Evolutionary conservation across 53 echinoderm and acorn worm species (phyloP).

Genomic region (Antedon mediterranea): DNA sequence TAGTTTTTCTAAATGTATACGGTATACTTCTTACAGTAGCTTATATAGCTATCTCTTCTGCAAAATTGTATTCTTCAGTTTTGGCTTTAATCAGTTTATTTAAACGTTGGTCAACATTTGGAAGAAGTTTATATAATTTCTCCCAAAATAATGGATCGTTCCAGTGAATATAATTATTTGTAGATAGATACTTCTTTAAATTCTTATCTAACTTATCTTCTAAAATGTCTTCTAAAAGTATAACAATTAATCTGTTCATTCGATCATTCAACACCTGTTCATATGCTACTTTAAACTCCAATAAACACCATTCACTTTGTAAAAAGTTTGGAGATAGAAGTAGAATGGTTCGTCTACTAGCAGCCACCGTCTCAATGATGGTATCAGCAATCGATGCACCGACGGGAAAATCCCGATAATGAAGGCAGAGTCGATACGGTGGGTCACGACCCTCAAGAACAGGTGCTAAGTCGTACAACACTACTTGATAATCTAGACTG

Average conservation of each 20-base stretch:
- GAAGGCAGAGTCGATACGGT: slow-evolving; percentile 29
- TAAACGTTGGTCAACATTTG: neutral
- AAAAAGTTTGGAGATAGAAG: slow-evolving; percentile 42
- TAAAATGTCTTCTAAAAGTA: slow-evolving; percentile 32
- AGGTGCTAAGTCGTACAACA: slow-evolving; percentile 28
- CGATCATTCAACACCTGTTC: slow-evolving; percentile 35
- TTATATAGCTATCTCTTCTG: no score
- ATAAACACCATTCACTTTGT: slow-evolving; percentile 60
- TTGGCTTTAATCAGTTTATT: no score
- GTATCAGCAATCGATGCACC: slow-evolving; percentile 52
- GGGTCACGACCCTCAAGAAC: slow-evolving; percentile 30
- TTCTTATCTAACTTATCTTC: slow-evolving; percentile 30
- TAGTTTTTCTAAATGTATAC: no score
- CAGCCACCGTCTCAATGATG: slow-evolving; percentile 43
- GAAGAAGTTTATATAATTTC: slow-evolving; percentile 36
- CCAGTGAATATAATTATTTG: slow-evolving; percentile 43
- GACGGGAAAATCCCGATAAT: slow-evolving; percentile 54
- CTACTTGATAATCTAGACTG: slow-evolving; percentile 35
- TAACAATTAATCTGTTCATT: slow-evolving; percentile 23
- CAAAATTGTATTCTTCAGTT: no score
- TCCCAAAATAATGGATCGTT: slow-evolving; percentile 50
- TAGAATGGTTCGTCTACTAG: slow-evolving; percentile 34
- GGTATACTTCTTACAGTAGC: no score
- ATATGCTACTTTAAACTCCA: slow-evolving; percentile 49
- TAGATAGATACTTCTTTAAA: slow-evolving; percentile 36